Evolutionary conservation across 1,140 invertebrate species (phyloP), one percentile per base, ranked within the genome.

Genomic region (Wiebesia pumilae): DNA sequence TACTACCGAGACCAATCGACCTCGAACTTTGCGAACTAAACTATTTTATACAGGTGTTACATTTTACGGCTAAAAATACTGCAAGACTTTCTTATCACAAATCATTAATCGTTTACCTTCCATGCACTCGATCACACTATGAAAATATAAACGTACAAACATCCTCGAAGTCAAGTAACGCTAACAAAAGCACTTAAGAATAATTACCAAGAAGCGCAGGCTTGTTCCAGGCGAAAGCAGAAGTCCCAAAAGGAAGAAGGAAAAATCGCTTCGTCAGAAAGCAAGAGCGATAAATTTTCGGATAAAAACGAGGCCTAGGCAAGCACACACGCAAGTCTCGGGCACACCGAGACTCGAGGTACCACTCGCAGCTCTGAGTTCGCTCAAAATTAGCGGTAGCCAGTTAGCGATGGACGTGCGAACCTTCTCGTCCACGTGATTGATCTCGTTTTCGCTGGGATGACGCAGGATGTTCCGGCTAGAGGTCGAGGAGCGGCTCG

Each of bases 281-380:
- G 40, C 71, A 43, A 75, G 19, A 43, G 27, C 4, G n/a, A 75
- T 43, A 38, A 75, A 38, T 75, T n/a, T 24, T 43, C 71, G 71
- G 6, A n/a, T 21, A 43, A 75, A n/a, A 27, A 43, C 6, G 71
- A 75, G 24, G 27, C 38, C 9, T 43, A 75, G 98, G 95, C 1
- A 98, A 94, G 81, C 98, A 94, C 0, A 98, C 88, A 93, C 98
- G 97, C 0, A 98, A 96, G 9, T 97, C 95, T 7, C 96, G 95
- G 69, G 95, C 24, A 6, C 4, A 30, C 65, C 16, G 47, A 47
- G 33, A 21, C 38, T 71, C 24, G 30, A 16, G n/a, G 58, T 58
- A 30, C 54, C 35, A 33, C 40, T 62, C 12, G 40, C 54, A 27
- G 73, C 80, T 14, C 87, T 51, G 38, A 87, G 12, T 30, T 87